These are phyloP conservation scores for Teleiodes luculella DNA, from an alignment of 2,888 invertebrate genomes.

Conservation along the genomic window DNA sequence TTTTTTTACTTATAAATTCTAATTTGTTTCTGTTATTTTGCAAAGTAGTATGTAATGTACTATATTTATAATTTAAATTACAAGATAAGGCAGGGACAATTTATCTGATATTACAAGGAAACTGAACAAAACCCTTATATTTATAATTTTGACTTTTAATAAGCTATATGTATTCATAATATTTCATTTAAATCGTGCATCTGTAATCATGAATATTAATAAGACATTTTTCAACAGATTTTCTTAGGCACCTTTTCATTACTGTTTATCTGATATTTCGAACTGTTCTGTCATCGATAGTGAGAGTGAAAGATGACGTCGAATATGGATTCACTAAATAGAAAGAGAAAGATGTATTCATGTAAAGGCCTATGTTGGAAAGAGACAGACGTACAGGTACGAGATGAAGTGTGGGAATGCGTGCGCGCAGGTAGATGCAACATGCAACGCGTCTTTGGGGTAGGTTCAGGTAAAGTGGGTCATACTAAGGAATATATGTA, in stretches of 20 bases:
- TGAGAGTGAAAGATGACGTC: slow-evolving; percentile 76
- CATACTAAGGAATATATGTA: background rate
- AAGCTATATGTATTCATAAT: no score
- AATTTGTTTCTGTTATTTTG: no score
- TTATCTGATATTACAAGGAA: no score
- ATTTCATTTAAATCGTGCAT: no score
- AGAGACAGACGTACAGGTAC: slow-evolving; percentile 31
- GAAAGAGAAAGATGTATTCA: slow-evolving; percentile 29
- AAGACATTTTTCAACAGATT: background rate
- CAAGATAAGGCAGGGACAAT: no score
- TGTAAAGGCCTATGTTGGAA: slow-evolving; percentile 30
- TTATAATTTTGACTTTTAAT: no score
- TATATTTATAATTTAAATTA: no score
- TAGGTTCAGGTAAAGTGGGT: slow-evolving; percentile 25
- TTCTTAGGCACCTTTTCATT: background rate
- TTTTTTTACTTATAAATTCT: no score
- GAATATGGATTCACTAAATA: slow-evolving; percentile 47
- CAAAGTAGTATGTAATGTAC: no score
- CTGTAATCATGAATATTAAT: background rate
- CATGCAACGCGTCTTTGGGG: slow-evolving; percentile 35
- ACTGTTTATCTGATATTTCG: slow-evolving; percentile 35
- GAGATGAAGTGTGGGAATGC: slow-evolving; percentile 64
- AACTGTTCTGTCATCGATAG: slow-evolving; percentile 55
- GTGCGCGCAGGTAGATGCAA: slow-evolving; percentile 63
- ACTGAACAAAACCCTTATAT: no score